These are phyloP conservation scores for Nephrotoma appendiculata DNA, from an alignment of 2,888 invertebrate species.

Conservation along the genomic window DNA sequence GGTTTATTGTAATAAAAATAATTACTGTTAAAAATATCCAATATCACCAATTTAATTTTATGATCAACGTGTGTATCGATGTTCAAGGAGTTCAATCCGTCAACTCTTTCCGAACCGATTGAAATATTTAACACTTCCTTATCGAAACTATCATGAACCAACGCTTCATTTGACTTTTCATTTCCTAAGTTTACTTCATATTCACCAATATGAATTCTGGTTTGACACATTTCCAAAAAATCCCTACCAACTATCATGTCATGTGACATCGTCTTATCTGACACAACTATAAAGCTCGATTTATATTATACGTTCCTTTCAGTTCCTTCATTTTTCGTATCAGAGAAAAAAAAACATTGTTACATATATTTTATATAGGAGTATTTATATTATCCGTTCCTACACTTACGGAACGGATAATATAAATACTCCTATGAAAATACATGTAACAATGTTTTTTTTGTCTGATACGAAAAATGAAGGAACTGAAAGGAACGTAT, in stretches of 20 bases:
- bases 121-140: background rate
- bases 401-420: no score
- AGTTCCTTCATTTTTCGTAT: no score
- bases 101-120: background rate
- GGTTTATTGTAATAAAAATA: no score
- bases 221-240: background rate
- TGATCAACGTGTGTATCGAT: background rate
- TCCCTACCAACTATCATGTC: background rate
- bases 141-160: background rate
- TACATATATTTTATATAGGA: no score
- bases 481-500: no score
- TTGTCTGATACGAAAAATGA: no score
- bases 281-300: background rate
- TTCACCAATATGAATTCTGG: background rate
- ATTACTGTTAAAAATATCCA: background rate
- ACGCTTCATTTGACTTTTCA: background rate
- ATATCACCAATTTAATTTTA: background rate
- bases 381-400: no score
- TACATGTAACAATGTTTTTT: no score
- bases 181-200: background rate
- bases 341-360: no score
- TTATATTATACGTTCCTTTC: no score
- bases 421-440: no score
- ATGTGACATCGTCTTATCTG: background rate
- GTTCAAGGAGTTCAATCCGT: background rate